Evolutionary conservation across 2,888 invertebrate genomes (phyloP).

Genomic region (Leptinotarsa peninsularis): DNA sequence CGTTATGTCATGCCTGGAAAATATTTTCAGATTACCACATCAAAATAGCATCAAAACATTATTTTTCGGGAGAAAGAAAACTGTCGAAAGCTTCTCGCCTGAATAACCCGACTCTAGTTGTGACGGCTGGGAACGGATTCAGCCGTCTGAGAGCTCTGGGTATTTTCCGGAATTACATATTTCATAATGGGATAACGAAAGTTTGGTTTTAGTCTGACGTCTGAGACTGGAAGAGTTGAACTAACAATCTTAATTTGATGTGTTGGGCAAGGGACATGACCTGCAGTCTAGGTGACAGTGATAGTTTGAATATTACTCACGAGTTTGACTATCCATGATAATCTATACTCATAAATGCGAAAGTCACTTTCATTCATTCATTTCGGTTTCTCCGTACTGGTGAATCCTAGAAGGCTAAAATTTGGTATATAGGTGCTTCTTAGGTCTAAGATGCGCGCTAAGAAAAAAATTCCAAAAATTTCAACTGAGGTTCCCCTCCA

Average conservation of each 20-base stretch:
- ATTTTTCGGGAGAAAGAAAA: not conserved
- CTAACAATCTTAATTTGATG: not conserved
- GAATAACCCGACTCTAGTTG: not conserved
- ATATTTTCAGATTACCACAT: not conserved
- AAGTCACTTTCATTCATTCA: no score
- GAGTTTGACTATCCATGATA: not conserved
- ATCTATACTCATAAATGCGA: no score
- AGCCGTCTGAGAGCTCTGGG: conserved; percentile 4
- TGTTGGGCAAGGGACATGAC: not conserved
- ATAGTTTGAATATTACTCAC: not conserved
- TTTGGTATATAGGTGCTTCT: no score
- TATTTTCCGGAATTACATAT: not conserved
- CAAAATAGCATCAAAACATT: not conserved
- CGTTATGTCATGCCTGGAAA: not conserved
- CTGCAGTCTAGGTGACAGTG: not conserved
- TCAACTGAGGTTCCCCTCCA: no score
- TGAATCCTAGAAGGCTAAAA: no score
- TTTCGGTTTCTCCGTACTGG: no score
- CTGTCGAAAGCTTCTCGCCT: not conserved
- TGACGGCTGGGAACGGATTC: not conserved
- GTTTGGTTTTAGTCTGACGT: conserved; percentile 1
- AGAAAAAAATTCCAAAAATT: no score
- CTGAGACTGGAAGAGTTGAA: not conserved
- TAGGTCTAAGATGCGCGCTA: no score
- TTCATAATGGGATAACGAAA: conserved; percentile 8